These are phyloP conservation scores for Theretra japonica DNA, from an alignment of 2,888 invertebrate genomes.

Conservation along the genomic window DNA sequence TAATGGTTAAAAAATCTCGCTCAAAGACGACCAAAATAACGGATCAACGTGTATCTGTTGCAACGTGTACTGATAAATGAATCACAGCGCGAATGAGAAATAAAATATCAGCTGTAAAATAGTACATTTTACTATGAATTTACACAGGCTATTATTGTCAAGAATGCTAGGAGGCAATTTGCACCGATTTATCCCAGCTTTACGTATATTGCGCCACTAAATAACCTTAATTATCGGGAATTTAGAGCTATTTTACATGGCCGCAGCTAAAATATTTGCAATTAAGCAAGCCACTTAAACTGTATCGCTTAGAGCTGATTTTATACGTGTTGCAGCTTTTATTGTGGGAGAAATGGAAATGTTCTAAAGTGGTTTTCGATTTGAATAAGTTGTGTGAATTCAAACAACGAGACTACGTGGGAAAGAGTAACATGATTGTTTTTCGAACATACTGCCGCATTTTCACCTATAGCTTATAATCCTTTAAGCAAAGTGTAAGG, in stretches of 20 bases:
- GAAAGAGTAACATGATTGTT: neutral
- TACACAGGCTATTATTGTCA: neutral
- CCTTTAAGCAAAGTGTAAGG: too few species aligned
- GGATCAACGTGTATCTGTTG: too few species aligned
- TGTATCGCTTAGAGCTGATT: neutral
- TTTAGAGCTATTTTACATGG: neutral
- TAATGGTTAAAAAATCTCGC: too few species aligned
- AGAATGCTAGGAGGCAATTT: constrained; percentile 3
- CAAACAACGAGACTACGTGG: neutral
- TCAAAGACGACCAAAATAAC: too few species aligned
- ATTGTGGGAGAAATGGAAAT: neutral
- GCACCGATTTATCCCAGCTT: neutral
- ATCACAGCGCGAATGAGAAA: too few species aligned
- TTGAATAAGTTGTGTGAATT: neutral
- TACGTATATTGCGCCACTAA: constrained; percentile 17
- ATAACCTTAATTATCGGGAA: constrained; percentile 13
- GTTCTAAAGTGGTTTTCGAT: neutral
- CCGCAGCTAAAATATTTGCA: constrained; percentile 5
- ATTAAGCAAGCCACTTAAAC: neutral
- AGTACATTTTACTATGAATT: neutral
- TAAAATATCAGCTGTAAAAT: neutral
- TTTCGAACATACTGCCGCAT: neutral
- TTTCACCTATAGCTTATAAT: neutral
- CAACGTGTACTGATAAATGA: too few species aligned
- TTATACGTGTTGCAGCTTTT: constrained; percentile 5